These are phyloP conservation scores for Prunella strophiata DNA, from an alignment of 2,797 vertebrate species.

Conservation along the genomic window DNA sequence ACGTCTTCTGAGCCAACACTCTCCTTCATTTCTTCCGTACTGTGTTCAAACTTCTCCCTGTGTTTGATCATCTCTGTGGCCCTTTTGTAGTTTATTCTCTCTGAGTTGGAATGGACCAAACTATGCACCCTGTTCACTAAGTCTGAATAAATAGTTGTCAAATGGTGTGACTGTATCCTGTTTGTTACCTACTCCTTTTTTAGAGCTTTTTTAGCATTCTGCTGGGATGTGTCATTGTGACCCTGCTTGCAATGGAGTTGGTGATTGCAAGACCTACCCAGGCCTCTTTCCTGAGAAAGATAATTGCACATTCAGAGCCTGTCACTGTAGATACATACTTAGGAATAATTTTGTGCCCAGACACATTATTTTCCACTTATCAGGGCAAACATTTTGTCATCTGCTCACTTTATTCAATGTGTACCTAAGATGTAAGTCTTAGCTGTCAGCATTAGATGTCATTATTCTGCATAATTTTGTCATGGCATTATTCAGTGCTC, in stretches of 20 bases:
- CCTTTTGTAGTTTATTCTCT: background rate
- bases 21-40: background rate
- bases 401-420: background rate
- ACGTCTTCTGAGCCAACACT: background rate
- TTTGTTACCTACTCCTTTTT: background rate
- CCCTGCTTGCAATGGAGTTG: background rate
- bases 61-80: background rate
- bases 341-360: background rate
- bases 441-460: background rate
- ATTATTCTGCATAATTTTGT: background rate
- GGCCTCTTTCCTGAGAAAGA: background rate
- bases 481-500: background rate
- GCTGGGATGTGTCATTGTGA: background rate
- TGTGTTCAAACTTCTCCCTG: background rate
- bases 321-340: background rate
- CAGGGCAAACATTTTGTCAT: constrained; percentile 8
- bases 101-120: background rate
- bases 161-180: background rate
- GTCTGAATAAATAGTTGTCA: background rate
- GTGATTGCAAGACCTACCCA: background rate
- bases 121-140: background rate
- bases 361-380: background rate
- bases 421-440: background rate
- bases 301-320: background rate
- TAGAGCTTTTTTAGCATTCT: background rate